A percentile compares a stretch with the other conserved stretches of the same genome.
Conservation (phyloP, 2,888 invertebrate genomes). For the Cryptophagus acutangulus region DNA sequence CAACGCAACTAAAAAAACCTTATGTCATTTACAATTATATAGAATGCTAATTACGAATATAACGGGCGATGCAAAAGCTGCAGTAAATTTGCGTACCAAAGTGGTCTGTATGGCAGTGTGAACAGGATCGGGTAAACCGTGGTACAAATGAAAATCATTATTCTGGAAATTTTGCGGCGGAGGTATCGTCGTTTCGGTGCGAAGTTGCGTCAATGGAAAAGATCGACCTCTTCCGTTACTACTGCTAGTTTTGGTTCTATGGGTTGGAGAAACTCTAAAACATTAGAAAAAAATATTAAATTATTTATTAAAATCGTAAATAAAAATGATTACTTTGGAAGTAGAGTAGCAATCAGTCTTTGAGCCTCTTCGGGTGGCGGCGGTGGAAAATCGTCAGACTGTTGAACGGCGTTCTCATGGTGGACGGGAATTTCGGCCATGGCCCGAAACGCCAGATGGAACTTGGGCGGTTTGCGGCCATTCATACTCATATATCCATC, state of each 20-base stretch:
- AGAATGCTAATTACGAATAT: no score
- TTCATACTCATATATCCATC: slow-evolving; percentile 92
- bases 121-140: slow-evolving; percentile 44
- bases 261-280: slow-evolving; percentile 70
- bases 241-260: no score
- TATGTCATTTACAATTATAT: no score
- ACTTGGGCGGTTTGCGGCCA: slow-evolving; percentile 69
- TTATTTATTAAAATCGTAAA: slow-evolving; percentile 5
- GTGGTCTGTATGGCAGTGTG: slow-evolving; percentile 73
- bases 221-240: slow-evolving; percentile 43
- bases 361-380: slow-evolving; percentile 75
- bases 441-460: slow-evolving; percentile 66
- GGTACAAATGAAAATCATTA: slow-evolving; percentile 29
- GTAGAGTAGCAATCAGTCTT: slow-evolving; percentile 67
- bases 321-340: slow-evolving; percentile 60
- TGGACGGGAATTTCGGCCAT: slow-evolving; percentile 52
- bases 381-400: slow-evolving; percentile 59
- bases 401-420: slow-evolving; percentile 45
- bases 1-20: no score
- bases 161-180: slow-evolving; percentile 48
- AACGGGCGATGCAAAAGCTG: neutral
- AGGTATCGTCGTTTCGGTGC: no score
- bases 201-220: slow-evolving; percentile 41
- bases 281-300: slow-evolving; percentile 27
- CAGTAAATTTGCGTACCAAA: slow-evolving; percentile 59